phyloP scores from a whole-genome alignment of 2,888 invertebrate genomes.

The Thalpophila matura region DNA sequence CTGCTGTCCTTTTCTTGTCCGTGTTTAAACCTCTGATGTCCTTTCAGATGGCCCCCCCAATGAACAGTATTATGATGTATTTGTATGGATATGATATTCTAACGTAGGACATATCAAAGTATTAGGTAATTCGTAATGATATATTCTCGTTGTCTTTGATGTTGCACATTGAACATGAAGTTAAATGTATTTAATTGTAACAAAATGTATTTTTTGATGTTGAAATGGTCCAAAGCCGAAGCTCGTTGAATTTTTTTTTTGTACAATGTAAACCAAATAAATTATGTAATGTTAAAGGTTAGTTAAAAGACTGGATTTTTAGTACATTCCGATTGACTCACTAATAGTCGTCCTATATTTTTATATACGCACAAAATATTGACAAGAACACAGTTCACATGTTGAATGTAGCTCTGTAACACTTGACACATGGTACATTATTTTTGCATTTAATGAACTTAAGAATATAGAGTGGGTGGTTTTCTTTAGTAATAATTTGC shows the following conservation, averaged over 20 bases:
- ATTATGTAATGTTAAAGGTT: slow-evolving; percentile 65
- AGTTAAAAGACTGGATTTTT: slow-evolving; percentile 70
- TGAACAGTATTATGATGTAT: slow-evolving; percentile 61
- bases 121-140: slow-evolving; percentile 59
- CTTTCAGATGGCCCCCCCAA: slow-evolving; percentile 57
- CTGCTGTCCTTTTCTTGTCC: slow-evolving; percentile 44
- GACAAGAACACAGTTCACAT: slow-evolving; percentile 56
- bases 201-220: slow-evolving; percentile 74
- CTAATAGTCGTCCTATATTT: slow-evolving; percentile 69
- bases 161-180: slow-evolving; percentile 63
- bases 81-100: slow-evolving; percentile 57
- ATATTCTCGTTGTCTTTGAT: slow-evolving; percentile 64
- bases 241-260: slow-evolving; percentile 60
- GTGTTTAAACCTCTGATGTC: slow-evolving; percentile 57
- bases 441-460: slow-evolving; percentile 68
- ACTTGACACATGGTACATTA: slow-evolving; percentile 61
- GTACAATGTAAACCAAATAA: slow-evolving; percentile 62
- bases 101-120: slow-evolving; percentile 67
- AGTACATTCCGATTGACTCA: slow-evolving; percentile 67
- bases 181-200: slow-evolving; percentile 65
- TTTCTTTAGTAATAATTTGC: slow-evolving; percentile 58
- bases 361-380: slow-evolving; percentile 64
- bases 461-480: slow-evolving; percentile 66
- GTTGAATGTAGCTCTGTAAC: slow-evolving; percentile 58
- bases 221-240: slow-evolving; percentile 66